Evolutionary conservation across 2,797 vertebrate species (phyloP).

Genomic region (Alca torda): DNA sequence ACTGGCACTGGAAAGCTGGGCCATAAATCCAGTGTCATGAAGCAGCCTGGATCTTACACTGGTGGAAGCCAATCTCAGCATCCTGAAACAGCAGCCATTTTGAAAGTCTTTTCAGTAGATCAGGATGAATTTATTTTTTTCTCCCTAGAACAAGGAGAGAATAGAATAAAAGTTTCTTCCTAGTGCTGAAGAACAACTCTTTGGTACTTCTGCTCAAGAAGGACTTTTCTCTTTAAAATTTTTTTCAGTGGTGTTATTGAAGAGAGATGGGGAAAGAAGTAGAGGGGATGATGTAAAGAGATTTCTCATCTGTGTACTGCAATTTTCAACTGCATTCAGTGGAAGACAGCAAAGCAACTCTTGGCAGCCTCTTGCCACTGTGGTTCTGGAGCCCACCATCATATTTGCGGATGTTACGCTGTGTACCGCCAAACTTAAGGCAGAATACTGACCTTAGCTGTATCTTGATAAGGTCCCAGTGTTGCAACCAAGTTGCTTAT

Average conservation of each 20-base stretch:
- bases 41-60: neutral
- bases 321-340: neutral
- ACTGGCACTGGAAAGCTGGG: neutral
- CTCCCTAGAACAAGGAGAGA: neutral
- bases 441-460: neutral
- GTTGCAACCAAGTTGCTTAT: neutral
- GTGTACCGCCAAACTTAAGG: neutral
- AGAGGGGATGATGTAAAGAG: neutral
- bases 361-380: neutral
- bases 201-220: neutral
- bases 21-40: neutral
- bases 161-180: neutral
- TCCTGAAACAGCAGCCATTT: neutral
- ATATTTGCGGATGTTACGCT: neutral
- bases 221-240: neutral
- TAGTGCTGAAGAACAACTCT: neutral
- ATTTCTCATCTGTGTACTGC: neutral
- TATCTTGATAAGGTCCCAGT: neutral
- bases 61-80: neutral
- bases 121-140: neutral
- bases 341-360: neutral
- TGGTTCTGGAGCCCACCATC: neutral
- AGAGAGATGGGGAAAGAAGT: neutral
- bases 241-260: neutral
- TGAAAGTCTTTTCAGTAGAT: neutral